These are phyloP conservation scores for Bombus fervidus DNA, from an alignment of 1,140 invertebrate species.

Conservation along the genomic window DNA sequence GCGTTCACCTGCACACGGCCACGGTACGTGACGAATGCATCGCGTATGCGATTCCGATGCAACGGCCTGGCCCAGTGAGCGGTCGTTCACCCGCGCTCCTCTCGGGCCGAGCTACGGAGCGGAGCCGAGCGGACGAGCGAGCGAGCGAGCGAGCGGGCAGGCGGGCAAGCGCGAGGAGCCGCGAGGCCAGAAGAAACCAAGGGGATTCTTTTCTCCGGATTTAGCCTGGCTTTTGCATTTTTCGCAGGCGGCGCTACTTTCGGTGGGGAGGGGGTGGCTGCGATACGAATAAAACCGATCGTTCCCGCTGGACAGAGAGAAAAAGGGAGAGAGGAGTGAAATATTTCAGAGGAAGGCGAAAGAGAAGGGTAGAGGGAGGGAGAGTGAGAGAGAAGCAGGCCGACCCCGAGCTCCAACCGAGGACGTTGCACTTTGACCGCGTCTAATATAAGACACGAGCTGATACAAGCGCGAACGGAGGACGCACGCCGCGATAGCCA, in stretches of 20 bases:
- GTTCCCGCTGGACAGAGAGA: not conserved
- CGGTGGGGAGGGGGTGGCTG: not conserved
- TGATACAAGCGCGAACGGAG: constrained; percentile 39
- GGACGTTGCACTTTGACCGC: constrained; percentile 71
- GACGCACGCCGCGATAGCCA: not conserved
- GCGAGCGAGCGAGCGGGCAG: not conserved
- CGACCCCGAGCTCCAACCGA: constrained; percentile 58
- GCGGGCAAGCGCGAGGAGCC: not conserved
- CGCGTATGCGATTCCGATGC: constrained; percentile 73
- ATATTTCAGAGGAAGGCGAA: constrained; percentile 46
- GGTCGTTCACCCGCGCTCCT: constrained; percentile 77
- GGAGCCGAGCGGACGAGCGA: constrained; percentile 30
- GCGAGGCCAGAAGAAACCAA: constrained; percentile 17
- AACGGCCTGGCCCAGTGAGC: constrained; percentile 80
- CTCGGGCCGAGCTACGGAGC: constrained; percentile 74
- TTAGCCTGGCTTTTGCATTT: constrained; percentile 36
- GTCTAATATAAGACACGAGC: constrained; percentile 68
- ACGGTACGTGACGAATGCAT: constrained; percentile 73
- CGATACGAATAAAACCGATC: constrained; percentile 48
- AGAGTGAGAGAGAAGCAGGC: not conserved
- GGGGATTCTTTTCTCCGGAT: constrained; percentile 48
- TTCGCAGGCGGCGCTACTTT: not conserved
- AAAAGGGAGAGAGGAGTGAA: constrained; percentile 4
- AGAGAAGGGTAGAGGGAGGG: not conserved
- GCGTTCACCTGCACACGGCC: constrained; percentile 66